phyloP scores from a whole-genome alignment of 2,113 vertebrate genomes.

The Ailuropoda melanoleuca region DNA sequence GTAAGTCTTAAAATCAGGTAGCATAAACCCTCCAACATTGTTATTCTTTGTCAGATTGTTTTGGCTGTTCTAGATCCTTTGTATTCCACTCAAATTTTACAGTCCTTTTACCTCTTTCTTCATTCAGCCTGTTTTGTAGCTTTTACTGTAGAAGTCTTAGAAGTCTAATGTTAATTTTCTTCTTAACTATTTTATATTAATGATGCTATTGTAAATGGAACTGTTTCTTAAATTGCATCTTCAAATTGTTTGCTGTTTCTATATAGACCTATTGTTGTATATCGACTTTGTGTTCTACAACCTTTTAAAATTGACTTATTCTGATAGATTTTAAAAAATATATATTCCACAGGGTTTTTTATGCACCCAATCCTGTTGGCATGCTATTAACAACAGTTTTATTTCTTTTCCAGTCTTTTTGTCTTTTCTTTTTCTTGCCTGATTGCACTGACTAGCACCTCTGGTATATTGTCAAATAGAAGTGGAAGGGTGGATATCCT shows the following conservation, averaged over 20 bases:
- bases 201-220: not conserved
- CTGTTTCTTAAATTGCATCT: not conserved
- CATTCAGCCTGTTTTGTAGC: not conserved
- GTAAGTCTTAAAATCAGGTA: not conserved
- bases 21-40: not conserved
- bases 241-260: not conserved
- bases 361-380: not conserved
- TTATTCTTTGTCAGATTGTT: not conserved
- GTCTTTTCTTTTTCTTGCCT: not conserved
- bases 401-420: not conserved
- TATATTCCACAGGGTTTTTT: not conserved
- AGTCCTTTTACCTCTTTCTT: not conserved
- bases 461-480: not conserved
- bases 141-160: not conserved
- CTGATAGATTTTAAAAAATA: not conserved
- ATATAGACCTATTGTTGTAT: not conserved
- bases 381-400: not conserved
- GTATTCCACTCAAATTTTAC: not conserved
- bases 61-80: not conserved
- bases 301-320: not conserved
- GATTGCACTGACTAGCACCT: not conserved
- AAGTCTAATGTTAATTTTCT: not conserved
- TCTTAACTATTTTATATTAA: constrained; percentile 8
- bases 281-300: not conserved
- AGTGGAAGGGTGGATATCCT: not conserved